phyloP scores from a whole-genome alignment of 2,113 vertebrate genomes.

The Dunckerocampus dactyliophorus region DNA sequence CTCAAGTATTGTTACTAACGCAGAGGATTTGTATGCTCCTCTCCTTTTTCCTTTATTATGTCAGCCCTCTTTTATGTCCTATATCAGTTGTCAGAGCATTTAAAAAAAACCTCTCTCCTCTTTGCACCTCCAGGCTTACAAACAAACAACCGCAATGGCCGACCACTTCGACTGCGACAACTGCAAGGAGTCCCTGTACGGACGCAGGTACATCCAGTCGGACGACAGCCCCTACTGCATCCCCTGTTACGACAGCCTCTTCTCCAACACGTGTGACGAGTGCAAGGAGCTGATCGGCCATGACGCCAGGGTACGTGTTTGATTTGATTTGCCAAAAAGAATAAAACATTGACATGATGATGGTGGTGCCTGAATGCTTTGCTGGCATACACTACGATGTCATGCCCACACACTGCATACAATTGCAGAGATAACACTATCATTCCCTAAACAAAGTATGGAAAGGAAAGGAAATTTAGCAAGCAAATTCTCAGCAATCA shows the following conservation, averaged over 20 bases:
- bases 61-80: not conserved
- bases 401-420: too few species aligned
- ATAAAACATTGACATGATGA: not conserved
- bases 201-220: slow-evolving; percentile 96
- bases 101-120: not conserved
- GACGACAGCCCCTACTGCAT: slow-evolving; percentile 92
- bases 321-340: not conserved
- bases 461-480: slow-evolving; percentile 53
- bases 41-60: slow-evolving; percentile 1
- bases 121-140: slow-evolving; percentile 33
- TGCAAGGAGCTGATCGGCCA: slow-evolving; percentile 97
- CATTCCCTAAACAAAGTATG: too few species aligned
- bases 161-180: slow-evolving; percentile 93
- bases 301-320: slow-evolving; percentile 84
- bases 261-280: slow-evolving; percentile 95
- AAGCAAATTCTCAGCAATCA: slow-evolving; percentile 40
- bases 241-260: slow-evolving; percentile 93
- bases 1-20: not conserved
- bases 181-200: slow-evolving; percentile 95
- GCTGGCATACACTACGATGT: slow-evolving; percentile 21
- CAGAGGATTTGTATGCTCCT: not conserved
- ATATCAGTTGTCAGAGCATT: not conserved
- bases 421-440: too few species aligned
- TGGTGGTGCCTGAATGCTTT: not conserved
- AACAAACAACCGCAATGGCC: slow-evolving; percentile 75